phyloP scores from a whole-genome alignment of 1,140 invertebrate species.

The Batillaria attramentaria region DNA sequence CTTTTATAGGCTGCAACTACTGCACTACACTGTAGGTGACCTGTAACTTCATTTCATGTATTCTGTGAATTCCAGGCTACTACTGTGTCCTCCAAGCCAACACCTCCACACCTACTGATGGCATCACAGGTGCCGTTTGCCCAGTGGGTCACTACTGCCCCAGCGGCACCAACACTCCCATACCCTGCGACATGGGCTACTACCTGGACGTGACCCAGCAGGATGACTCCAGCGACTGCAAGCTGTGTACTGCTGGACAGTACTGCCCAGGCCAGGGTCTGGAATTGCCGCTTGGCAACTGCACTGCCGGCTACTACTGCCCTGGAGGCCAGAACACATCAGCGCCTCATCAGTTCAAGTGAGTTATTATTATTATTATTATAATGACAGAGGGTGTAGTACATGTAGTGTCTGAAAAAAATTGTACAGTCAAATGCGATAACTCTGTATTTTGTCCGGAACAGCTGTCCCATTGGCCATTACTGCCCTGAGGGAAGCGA shows the following conservation, averaged over 20 bases:
- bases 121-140: slow-evolving; percentile 57
- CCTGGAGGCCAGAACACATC: slow-evolving; percentile 63
- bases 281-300: slow-evolving; percentile 55
- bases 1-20: neutral
- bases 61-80: slow-evolving; percentile 49
- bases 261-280: slow-evolving; percentile 61
- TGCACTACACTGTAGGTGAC: neutral
- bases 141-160: slow-evolving; percentile 64
- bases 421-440: neutral
- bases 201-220: slow-evolving; percentile 59
- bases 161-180: slow-evolving; percentile 39
- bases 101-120: slow-evolving; percentile 55
- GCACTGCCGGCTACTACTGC: slow-evolving; percentile 65
- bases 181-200: slow-evolving; percentile 49
- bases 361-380: slow-evolving; percentile 5
- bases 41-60: neutral
- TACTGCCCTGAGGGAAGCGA: slow-evolving; percentile 59
- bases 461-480: slow-evolving; percentile 64
- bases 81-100: slow-evolving; percentile 59
- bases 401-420: neutral
- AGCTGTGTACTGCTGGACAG: slow-evolving; percentile 57
- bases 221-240: slow-evolving; percentile 58
- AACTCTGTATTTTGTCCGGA: slow-evolving; percentile 20
- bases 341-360: slow-evolving; percentile 62
- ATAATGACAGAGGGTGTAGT: no score